phyloP scores from a whole-genome alignment of 2,797 vertebrate species.

The Darevskia nairensis region DNA sequence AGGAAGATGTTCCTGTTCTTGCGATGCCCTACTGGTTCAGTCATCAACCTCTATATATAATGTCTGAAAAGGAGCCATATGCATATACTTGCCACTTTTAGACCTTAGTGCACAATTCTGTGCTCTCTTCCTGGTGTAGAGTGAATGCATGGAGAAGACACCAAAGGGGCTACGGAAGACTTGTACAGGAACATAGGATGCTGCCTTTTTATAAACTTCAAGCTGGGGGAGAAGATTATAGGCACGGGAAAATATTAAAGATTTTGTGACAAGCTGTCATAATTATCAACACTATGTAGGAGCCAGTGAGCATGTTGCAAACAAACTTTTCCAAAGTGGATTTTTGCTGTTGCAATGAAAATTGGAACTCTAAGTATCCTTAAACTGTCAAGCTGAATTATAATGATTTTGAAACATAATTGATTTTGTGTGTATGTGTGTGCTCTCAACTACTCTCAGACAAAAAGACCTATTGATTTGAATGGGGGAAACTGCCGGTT shows the following conservation, averaged over 20 bases:
- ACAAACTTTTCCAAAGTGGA: not conserved
- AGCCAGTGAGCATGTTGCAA: not conserved
- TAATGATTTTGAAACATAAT: slow-evolving; percentile 4
- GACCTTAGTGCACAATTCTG: no score
- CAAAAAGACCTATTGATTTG: not conserved
- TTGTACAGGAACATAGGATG: not conserved
- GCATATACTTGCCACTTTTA: no score
- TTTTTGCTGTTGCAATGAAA: not conserved
- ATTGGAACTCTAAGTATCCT: not conserved
- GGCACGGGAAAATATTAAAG: not conserved
- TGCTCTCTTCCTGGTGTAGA: no score
- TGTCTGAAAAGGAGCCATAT: no score
- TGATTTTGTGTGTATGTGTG: not conserved
- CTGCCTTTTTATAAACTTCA: not conserved
- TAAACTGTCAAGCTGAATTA: slow-evolving; percentile 5
- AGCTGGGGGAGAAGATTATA: not conserved
- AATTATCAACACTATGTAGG: not conserved
- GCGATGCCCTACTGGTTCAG: no score
- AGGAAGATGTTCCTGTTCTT: no score
- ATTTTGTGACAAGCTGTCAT: slow-evolving; percentile 15
- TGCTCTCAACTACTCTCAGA: not conserved
- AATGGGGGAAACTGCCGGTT: not conserved
- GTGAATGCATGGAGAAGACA: no score
- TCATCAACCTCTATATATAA: no score
- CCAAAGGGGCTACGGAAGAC: not conserved